Percentiles rank a stretch among this genome's conserved stretches.
Evolutionary conservation across 2,797 vertebrate species (phyloP).

Genomic region (Sylvilagus floridanus): DNA sequence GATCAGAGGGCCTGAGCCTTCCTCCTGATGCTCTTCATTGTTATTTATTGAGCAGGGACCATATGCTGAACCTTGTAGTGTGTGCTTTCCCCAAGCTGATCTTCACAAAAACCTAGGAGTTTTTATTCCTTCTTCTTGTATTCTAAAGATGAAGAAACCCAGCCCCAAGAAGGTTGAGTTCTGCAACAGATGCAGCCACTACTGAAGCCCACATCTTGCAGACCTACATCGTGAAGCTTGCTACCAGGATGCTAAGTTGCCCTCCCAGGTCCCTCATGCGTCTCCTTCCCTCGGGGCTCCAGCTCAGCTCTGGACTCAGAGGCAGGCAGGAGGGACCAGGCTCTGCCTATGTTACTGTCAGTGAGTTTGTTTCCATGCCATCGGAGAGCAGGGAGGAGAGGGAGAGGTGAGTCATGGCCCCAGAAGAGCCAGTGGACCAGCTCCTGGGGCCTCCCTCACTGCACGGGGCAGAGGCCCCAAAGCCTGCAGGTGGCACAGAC

Average conservation of each 20-base stretch:
- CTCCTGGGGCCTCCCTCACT: not conserved
- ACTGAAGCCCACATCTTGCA: not conserved
- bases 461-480: not conserved
- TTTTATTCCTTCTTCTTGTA: not conserved
- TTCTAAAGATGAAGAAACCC: slow-evolving; percentile 18
- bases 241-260: not conserved
- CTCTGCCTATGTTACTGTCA: not conserved
- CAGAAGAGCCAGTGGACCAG: not conserved
- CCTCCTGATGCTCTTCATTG: not conserved
- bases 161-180: not conserved
- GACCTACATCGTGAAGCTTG: not conserved
- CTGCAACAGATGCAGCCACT: not conserved
- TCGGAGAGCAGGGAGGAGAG: not conserved
- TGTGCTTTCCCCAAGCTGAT: not conserved
- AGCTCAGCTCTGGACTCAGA: not conserved
- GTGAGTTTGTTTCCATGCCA: not conserved
- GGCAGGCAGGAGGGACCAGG: not conserved
- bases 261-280: not conserved
- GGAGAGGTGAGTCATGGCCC: not conserved
- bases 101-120: not conserved
- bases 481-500: not conserved
- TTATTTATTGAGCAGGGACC: slow-evolving; percentile 32
- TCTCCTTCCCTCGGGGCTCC: not conserved
- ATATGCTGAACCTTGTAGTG: not conserved
- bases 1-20: not conserved